Conservation (phyloP, 35 echinoderm and acorn worm genomes). For the Ptychodera flava region DNA sequence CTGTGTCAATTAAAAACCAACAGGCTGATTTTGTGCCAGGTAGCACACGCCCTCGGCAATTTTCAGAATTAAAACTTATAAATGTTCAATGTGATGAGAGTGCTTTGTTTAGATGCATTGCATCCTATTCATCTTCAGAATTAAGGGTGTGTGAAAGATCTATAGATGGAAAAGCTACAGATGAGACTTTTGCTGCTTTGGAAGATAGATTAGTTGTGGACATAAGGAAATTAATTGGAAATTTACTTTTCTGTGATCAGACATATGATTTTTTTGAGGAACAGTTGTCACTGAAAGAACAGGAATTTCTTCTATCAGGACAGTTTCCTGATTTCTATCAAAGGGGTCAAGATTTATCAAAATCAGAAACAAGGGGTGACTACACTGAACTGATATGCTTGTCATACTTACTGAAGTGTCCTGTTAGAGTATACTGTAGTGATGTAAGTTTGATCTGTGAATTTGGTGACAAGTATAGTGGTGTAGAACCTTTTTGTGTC, state of each 20-base stretch:
- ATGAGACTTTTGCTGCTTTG: neutral
- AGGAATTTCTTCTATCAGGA: neutral
- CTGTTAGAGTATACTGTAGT: neutral
- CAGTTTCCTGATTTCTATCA: neutral
- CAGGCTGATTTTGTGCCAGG: neutral
- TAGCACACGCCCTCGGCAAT: neutral
- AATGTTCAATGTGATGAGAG: neutral
- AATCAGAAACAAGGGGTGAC: neutral
- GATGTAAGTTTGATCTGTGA: neutral
- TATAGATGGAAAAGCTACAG: neutral
- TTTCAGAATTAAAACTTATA: neutral
- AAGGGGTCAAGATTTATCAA: neutral
- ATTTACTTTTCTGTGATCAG: neutral
- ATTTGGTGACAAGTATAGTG: neutral
- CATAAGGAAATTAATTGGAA: neutral
- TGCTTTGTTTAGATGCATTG: neutral
- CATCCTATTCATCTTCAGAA: neutral
- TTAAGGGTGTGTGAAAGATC: neutral
- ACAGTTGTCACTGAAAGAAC: neutral
- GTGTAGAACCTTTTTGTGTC: neutral
- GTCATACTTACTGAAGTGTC: neutral
- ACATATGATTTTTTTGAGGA: neutral
- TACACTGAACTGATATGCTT: neutral
- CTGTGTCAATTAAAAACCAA: neutral
- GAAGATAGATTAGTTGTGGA: neutral